Base-by-base conservation (phyloP, 2,113 vertebrate genomes). In the Archocentrus centrarchus region DNA sequence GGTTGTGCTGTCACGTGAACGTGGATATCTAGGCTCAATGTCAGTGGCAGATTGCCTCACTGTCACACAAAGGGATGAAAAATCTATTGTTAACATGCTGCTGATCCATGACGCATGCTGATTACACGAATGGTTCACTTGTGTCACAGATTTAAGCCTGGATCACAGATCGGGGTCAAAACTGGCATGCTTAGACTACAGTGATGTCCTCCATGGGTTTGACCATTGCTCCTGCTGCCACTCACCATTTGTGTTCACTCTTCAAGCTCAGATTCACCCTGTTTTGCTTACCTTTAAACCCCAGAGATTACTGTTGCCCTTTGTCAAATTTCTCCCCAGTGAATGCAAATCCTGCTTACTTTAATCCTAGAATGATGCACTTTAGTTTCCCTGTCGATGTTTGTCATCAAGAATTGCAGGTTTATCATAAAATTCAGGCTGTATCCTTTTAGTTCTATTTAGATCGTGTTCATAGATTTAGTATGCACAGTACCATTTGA, bases 81-180 rank as follows among this genome's bases (percentile, higher is more conserved):
- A 86, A 35, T 15, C 75, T 60, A 58, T 91, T 93, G 92, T 93
- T 89, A 70, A 70, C 82, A 78, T 30, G 77, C 63, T 77, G 68
- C 35, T 61, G 77, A 88, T 86, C 39, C 57, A 30, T 80, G 77
- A 87, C 85, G 75, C 85, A 85, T 59, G 80, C 41, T 82, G 77
- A 18, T 86, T 91, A 86, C 63, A 37, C 27, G 75, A 85, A 50
- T 11, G 15, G 41, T 59, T 86, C 70, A 80, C 57, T 50, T 58
- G 63, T 75, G 70, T 81, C 58, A 35, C 57, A 75, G 61, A 32
- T 55, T 35, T 73, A 73, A 55, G 47, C 47, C 53, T 53, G 47
- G 17, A 55, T 53, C 18, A 55, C 47, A 73, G 47, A 73, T 30
- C 6, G 10, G 27, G 44, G 0, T 11, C 60, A 11, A 22, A 64